Percentiles rank a stretch among this genome's conserved stretches.
These are phyloP conservation scores for Papio anubis DNA, from an alignment of 2,113 vertebrate genomes.

Conservation along the genomic window DNA sequence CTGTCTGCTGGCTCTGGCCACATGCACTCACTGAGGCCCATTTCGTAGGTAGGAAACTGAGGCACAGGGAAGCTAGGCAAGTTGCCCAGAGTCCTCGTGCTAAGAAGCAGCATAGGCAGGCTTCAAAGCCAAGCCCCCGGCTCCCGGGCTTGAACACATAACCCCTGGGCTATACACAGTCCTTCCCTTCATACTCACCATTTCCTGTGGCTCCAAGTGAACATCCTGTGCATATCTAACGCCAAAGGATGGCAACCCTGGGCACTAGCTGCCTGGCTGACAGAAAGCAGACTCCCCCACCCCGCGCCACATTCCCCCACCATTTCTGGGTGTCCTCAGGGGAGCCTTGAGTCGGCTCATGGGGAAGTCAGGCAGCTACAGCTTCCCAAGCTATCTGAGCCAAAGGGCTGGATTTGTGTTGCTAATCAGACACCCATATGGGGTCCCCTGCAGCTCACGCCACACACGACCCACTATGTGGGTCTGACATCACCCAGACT, in stretches of 20 bases:
- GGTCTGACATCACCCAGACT: too few species aligned
- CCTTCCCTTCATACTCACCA: rapidly evolving
- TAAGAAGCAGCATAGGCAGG: background rate
- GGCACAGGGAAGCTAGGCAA: background rate
- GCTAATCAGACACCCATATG: background rate
- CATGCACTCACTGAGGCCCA: too few species aligned
- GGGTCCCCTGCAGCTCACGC: background rate
- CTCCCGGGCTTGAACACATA: rapidly evolving
- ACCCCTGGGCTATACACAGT: rapidly evolving
- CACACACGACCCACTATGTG: too few species aligned
- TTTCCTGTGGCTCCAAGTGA: background rate
- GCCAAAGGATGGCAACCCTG: rapidly evolving
- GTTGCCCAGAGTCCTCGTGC: background rate
- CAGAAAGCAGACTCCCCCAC: background rate
- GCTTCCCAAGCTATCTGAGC: too few species aligned
- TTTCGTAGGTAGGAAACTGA: background rate
- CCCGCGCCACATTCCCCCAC: rapidly evolving
- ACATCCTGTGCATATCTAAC: background rate
- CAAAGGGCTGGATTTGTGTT: rapidly evolving
- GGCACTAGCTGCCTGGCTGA: background rate
- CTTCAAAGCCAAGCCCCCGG: background rate
- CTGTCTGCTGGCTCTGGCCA: background rate
- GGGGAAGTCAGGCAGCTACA: too few species aligned
- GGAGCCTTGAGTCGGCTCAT: background rate
- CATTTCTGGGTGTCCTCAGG: background rate